Evolutionary conservation across 2,797 vertebrate species (phyloP), one percentile per base, ranked within the genome.

Genomic region (Psittacula derbiana): DNA sequence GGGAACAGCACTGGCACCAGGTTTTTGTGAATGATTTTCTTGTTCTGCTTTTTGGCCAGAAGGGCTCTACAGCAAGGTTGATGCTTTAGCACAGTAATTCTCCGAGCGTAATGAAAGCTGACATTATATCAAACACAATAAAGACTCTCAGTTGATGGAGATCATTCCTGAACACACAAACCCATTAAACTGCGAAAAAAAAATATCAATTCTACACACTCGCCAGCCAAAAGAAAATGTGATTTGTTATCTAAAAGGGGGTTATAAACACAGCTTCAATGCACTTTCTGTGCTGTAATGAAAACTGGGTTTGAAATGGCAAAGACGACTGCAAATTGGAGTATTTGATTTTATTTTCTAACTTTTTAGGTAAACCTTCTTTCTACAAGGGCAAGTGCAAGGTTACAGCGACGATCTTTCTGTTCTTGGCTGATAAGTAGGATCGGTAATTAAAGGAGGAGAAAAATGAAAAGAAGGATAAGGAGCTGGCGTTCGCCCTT

Each of bases 81-180:
- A 91, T 96, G 95, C 95, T 97, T 91, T 94, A 97, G 96, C 96
- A 97, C 96, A 97, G 96, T 94, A 97, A 97, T 97, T 97, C 91
- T 90, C 88, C 23, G 70, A 89, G 98, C 95, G 84, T 99, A 99
- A 99, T 99, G 98, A 98, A 99, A 99, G 98, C 98, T 99, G 99
- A 99, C 99, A 98, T 99, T 98, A 99, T 98, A 99, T 99, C 99
- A 99, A 99, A 99, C 98, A 99, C 98, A 99, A 99, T 99, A 98
- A 99, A 98, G 98, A 98, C 98, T 98, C 98, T 98, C 98, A 97
- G 98, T 98, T 98, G 98, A 98, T 98, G 98, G 98, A 99, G 98
- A 99, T 99, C 99, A 98, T 99, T 99, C 98, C 98, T 97, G 98
- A 98, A 98, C 97, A 98, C 98, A 98, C 98, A 98, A 98, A 98